phyloP scores from a whole-genome alignment of 2,888 invertebrate species.

The Microplitis deprimator region DNA sequence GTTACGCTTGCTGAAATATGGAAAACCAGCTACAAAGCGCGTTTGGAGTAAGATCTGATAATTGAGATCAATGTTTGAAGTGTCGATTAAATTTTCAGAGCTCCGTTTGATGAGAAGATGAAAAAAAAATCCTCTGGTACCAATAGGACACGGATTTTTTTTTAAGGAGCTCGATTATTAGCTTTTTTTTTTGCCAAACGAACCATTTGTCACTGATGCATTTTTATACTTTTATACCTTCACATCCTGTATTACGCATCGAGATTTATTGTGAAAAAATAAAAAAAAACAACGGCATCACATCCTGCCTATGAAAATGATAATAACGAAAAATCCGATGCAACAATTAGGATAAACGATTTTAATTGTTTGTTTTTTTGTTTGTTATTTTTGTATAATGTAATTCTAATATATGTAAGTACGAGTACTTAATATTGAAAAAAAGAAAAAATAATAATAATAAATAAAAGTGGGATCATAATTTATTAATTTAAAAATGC shows the following conservation, averaged over 20 bases:
- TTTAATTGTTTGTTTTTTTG: not conserved
- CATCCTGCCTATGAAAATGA: not conserved
- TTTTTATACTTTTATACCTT: slow-evolving; percentile 59
- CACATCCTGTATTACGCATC: slow-evolving; percentile 55
- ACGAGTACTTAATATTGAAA: slow-evolving; percentile 5
- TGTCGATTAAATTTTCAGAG: no score
- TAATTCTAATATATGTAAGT: not conserved
- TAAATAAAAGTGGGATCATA: slow-evolving; percentile 23
- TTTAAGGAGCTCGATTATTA: slow-evolving; percentile 13
- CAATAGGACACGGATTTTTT: not conserved
- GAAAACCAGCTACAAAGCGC: slow-evolving; percentile 95
- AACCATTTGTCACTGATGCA: slow-evolving; percentile 58
- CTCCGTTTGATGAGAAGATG: no score
- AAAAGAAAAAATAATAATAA: slow-evolving; percentile 23
- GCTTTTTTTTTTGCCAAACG: slow-evolving; percentile 37
- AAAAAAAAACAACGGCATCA: not conserved
- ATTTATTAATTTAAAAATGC: slow-evolving; percentile 40
- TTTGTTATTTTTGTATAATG: not conserved
- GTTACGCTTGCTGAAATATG: slow-evolving; percentile 96
- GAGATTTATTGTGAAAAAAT: slow-evolving; percentile 45
- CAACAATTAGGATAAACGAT: slow-evolving; percentile 15
- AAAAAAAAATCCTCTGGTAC: no score
- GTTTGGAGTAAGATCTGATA: slow-evolving; percentile 81
- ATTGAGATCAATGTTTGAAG: not conserved
- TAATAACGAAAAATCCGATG: not conserved